These are phyloP conservation scores for Austrolebias charrua DNA, from an alignment of 2,797 vertebrate genomes.

Conservation along the genomic window DNA sequence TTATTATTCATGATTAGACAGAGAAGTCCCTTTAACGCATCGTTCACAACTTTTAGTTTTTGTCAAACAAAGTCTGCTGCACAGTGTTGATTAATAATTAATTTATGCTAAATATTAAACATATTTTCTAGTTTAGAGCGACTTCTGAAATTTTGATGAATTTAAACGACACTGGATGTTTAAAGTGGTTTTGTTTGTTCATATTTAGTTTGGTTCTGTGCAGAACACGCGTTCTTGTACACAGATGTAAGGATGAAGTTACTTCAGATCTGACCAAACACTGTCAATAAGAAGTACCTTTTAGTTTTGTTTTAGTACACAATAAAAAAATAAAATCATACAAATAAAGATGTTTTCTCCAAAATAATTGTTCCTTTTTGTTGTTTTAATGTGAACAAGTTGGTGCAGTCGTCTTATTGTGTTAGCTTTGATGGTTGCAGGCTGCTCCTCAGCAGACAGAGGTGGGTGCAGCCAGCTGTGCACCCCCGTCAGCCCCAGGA, in stretches of 20 bases:
- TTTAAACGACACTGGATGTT: too few species aligned
- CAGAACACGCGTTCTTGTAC: background rate
- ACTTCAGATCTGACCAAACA: background rate
- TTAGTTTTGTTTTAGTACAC: background rate
- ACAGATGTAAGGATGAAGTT: background rate
- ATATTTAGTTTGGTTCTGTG: background rate
- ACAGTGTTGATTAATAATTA: too few species aligned
- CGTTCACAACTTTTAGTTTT: too few species aligned
- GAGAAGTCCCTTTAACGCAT: too few species aligned
- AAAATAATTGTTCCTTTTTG: background rate
- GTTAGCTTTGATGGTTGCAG: constrained; percentile 65
- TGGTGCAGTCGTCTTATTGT: background rate
- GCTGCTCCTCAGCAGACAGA: constrained; percentile 87
- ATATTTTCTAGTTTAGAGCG: too few species aligned
- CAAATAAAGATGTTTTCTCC: background rate
- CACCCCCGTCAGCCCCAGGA: constrained; percentile 68
- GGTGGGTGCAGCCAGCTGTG: constrained; percentile 93
- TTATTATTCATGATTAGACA: too few species aligned
- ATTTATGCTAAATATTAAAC: too few species aligned
- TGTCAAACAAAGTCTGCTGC: too few species aligned
- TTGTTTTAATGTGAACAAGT: background rate
- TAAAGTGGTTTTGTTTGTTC: too few species aligned
- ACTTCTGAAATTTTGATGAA: too few species aligned
- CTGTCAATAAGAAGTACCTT: background rate
- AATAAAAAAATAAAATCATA: background rate